Evolutionary conservation across 1,140 invertebrate genomes (phyloP), one percentile per base, ranked within the genome.

Genomic region (Hirudo medicinalis): DNA sequence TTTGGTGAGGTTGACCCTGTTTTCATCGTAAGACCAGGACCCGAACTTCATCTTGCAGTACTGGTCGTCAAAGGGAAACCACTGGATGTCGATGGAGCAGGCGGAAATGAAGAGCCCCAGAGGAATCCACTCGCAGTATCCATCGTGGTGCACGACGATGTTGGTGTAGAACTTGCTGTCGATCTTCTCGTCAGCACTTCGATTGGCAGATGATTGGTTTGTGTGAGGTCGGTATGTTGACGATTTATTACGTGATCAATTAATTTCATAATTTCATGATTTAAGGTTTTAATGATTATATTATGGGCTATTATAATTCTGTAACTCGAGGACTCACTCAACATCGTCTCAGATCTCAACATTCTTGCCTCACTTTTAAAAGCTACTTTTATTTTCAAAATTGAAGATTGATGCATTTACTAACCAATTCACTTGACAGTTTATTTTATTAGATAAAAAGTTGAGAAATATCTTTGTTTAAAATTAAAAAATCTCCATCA

Each of bases 11-110:
- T 87, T 82, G 9, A 88, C 80, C 74, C 86, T 81, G 22, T 84
- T 78, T 3, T 85, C 85, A 73, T 83, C 78, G 74, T 86, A 86
- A 5, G 87, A 86, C 76, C 77, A 77, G 0, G 76, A 73, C 54
- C 70, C 71, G 36, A 77, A 72, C 71, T 70, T 70, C 90, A 96
- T 92, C 80, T 93, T 89, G 84, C 92, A 97, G 78, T 88, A 88
- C 84, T 97, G 93, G 83, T 96, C 92, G 83, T 97, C 94, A 84
- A 96, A 97, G 72, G 93, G 93, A 85, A 97, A 96, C 93, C 92
- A 96, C 75, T 92, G 95, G 84, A 97, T 97, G 85, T 97, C 93
- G 80, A 97, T 97, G 85, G 95, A 94, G 70, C 83, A 83, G 22
- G 82, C 81, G 69, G 79, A 81, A 19, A 70, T 70, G 69, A 53